A percentile compares a stretch with the other conserved stretches of the same genome.
Conservation (phyloP, 2,113 vertebrate genomes). For the Charina bottae region DNA sequence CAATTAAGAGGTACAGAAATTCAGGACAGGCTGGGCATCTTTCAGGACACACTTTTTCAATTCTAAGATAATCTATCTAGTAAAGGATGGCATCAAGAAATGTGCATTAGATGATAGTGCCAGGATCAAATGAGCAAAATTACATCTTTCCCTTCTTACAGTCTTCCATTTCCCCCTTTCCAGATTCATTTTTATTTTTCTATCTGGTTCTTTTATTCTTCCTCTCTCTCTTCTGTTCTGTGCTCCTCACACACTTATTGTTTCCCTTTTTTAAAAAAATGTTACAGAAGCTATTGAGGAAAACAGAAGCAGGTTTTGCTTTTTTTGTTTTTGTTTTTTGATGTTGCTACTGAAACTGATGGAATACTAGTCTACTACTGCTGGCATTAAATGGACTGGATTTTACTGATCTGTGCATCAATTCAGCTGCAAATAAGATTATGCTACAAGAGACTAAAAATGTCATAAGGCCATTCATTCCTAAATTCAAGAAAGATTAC, state of each 20-base stretch:
- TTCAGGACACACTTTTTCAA: not conserved
- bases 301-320: not conserved
- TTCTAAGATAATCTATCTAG: not conserved
- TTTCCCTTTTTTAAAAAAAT: not conserved
- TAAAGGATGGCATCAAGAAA: not conserved
- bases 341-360: not conserved
- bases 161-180: too few relatives aligned
- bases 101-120: not conserved
- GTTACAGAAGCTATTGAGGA: not conserved
- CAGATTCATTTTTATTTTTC: not conserved
- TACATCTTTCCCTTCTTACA: too few relatives aligned
- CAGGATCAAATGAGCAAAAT: not conserved
- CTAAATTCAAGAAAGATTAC: not conserved
- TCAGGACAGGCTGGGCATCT: too few relatives aligned
- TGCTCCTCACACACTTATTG: not conserved
- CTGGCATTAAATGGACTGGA: not conserved
- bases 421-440: not conserved
- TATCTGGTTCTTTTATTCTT: not conserved
- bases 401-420: not conserved
- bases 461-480: not conserved
- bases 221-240: not conserved
- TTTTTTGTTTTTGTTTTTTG: not conserved
- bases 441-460: not conserved
- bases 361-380: not conserved
- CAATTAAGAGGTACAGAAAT: too few relatives aligned